Base-by-base conservation (phyloP, 2,888 invertebrate genomes). In the Agrotis exclamationis region DNA sequence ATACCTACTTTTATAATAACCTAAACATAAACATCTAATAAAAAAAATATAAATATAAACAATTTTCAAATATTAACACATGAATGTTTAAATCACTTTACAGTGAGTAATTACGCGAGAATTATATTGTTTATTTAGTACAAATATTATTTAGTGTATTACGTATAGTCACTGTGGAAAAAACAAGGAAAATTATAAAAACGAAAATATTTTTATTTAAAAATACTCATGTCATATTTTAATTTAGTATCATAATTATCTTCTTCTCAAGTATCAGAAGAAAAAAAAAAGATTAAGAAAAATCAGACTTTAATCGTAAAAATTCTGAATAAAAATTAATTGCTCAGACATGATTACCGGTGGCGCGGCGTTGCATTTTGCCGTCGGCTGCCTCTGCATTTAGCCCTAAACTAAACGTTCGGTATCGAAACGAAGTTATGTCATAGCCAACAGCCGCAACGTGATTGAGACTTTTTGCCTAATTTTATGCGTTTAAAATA, bases 371-470 rank as follows among this genome's bases (percentile, higher is more conserved):
- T 16, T 24, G 24, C 47, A 16, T 22, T 53, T 71, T 63, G 22
- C 74, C 63, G 57, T 6, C 63, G 72, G 45, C 9, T 0, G 22
- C 4, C 24, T 6, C 0, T 47, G 13, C 56, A 47, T 57, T 58
- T 73, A 51, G 63, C 72, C 57, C 57, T 72, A 39, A 28, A n/a
- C n/a, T n/a, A 63, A 39, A 63, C 51, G 39, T 18, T 11, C 39
- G 14, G 1, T 47, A 24, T 1, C 24, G 13, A 74, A 60, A 70
- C 24, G 20, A 28, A 70, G 11, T 54, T 59, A 69, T 3, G 0
- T 16, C 20, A 4, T n/a, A 5, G 9, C 50, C 44, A 18, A 18
- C 3, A 14, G 44, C 33, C 14, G 7, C 20, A 18, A 50, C 18
- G 4, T 53, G 20, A 28, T 28, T n/a, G 18, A 51, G 45, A 24